A percentile compares a stretch with the other conserved stretches of the same genome.
These are phyloP conservation scores for Engystomops pustulosus DNA, from an alignment of 2,113 vertebrate genomes.

Conservation along the genomic window DNA sequence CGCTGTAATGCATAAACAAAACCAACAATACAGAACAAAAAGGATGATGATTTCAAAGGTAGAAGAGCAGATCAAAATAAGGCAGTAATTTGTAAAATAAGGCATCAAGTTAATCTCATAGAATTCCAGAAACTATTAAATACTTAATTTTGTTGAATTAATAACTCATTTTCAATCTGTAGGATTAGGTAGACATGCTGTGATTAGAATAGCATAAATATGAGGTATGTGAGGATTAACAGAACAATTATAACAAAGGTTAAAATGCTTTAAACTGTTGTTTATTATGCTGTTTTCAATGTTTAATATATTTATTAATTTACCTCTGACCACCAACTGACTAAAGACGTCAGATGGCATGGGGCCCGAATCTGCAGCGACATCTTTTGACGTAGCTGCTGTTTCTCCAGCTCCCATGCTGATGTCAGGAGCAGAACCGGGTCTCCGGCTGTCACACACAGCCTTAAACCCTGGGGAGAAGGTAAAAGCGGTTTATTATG, in stretches of 20 bases:
- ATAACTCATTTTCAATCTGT: neutral
- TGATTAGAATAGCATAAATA: neutral
- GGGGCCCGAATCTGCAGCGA: too few relatives aligned
- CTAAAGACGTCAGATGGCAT: too few relatives aligned
- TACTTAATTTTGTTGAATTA: slow-evolving; percentile 19
- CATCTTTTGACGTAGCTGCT: too few relatives aligned
- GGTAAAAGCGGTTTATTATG: too few relatives aligned
- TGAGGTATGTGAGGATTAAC: neutral
- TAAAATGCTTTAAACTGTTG: too few relatives aligned
- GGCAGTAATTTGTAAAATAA: slow-evolving; percentile 8
- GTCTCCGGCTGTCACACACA: too few relatives aligned
- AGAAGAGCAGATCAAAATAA: neutral
- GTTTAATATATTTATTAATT: too few relatives aligned
- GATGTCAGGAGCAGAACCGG: too few relatives aligned
- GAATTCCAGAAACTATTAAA: slow-evolving; percentile 5
- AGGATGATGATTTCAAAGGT: neutral
- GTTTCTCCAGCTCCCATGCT: too few relatives aligned
- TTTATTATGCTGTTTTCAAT: too few relatives aligned
- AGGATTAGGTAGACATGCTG: neutral
- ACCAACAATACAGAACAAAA: slow-evolving; percentile 19
- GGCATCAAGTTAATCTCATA: neutral
- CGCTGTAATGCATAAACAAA: slow-evolving; percentile 33
- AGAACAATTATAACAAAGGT: neutral
- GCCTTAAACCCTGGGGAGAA: too few relatives aligned
- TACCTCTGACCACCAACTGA: too few relatives aligned